Evolutionary conservation across 2,888 invertebrate genomes (phyloP).

Genomic region (Acrobasis suavella): DNA sequence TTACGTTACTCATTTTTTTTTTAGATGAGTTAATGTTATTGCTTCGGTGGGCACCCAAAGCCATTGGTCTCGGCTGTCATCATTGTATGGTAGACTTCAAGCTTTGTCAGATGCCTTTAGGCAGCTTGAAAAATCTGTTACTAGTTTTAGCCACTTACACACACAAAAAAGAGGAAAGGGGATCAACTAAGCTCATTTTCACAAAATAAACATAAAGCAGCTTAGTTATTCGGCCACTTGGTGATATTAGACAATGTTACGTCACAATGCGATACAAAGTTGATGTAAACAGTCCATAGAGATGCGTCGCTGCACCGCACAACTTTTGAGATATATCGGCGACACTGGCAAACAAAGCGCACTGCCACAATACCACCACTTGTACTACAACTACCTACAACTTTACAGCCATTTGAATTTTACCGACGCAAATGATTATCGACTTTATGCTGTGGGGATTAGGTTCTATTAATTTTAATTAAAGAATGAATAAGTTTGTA

Average conservation of each 20-base stretch:
- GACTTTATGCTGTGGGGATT: conserved; percentile 46
- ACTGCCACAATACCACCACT: conserved; percentile 68
- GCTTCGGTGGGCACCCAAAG: too few species aligned
- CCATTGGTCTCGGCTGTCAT: too few species aligned
- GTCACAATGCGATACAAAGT: conserved; percentile 23
- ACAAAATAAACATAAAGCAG: conserved; percentile 1
- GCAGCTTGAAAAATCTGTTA: neutral
- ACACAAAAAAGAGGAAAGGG: too few species aligned
- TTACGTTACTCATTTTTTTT: neutral
- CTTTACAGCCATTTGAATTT: conserved; percentile 38
- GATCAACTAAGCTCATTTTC: too few species aligned
- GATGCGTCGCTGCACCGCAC: conserved; percentile 62
- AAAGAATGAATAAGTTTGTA: conserved; percentile 42
- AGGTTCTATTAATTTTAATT: conserved; percentile 40
- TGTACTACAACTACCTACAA: conserved; percentile 51
- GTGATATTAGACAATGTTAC: conserved; percentile 3
- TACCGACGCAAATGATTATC: conserved; percentile 36
- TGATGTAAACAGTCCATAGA: conserved; percentile 39
- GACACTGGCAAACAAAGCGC: conserved; percentile 74
- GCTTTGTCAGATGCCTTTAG: too few species aligned
- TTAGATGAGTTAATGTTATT: too few species aligned
- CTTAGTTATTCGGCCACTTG: neutral
- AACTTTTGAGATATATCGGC: conserved; percentile 78
- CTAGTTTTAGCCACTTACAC: too few species aligned
- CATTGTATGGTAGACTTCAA: too few species aligned